phyloP scores from a whole-genome alignment of 2,113 vertebrate genomes.

The Alligator mississippiensis region DNA sequence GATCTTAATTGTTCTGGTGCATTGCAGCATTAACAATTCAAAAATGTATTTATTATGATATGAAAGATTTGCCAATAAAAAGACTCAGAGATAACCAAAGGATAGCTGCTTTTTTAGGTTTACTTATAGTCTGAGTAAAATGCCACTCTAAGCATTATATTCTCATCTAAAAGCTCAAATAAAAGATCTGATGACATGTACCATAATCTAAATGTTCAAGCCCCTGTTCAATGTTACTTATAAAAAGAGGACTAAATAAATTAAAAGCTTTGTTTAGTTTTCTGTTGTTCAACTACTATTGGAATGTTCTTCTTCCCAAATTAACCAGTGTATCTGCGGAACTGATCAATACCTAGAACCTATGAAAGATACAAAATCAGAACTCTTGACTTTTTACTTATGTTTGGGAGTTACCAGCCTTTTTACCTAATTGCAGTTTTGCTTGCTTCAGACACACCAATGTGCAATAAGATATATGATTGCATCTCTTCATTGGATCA shows the following conservation, averaged over 20 bases:
- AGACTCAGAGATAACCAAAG: not conserved
- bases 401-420: not conserved
- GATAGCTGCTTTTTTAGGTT: not conserved
- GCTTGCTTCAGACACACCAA: not conserved
- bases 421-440: not conserved
- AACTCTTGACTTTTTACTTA: not conserved
- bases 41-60: not conserved
- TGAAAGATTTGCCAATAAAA: not conserved
- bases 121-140: not conserved
- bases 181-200: not conserved
- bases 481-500: not conserved
- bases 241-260: not conserved
- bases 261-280: not conserved
- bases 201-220: not conserved
- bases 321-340: not conserved
- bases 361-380: not conserved
- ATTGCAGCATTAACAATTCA: not conserved
- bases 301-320: not conserved
- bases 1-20: not conserved
- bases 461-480: not conserved
- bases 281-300: not conserved
- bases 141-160: not conserved
- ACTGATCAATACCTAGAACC: slow-evolving; percentile 2
- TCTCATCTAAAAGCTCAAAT: not conserved
- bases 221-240: not conserved